Evolutionary conservation across 92 coral and sea anemone genomes (phyloP).

Genomic region (Desmophyllum pertusum): DNA sequence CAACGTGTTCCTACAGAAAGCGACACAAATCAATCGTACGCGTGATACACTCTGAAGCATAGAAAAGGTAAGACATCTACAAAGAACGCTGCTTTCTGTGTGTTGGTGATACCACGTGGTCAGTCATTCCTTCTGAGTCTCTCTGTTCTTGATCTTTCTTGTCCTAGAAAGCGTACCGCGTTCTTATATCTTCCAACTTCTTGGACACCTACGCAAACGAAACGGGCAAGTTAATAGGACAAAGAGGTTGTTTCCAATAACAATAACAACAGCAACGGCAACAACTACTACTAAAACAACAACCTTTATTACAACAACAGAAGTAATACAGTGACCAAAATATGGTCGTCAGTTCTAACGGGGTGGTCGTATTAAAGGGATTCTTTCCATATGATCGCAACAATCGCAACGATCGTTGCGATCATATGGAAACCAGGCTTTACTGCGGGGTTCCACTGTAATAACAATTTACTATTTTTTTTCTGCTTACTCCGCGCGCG

Average conservation of each 20-base stretch:
- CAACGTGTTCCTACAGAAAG: not conserved
- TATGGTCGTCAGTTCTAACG: too few species aligned
- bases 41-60: not conserved
- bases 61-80: not conserved
- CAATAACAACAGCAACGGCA: not conserved
- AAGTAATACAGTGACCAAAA: too few species aligned
- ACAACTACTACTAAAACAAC: too few species aligned
- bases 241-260: not conserved
- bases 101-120: not conserved
- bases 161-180: slow-evolving; percentile 91
- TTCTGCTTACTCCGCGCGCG: too few species aligned
- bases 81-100: not conserved
- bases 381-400: too few species aligned
- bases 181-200: slow-evolving; percentile 94
- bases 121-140: not conserved
- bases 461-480: too few species aligned
- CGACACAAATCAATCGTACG: not conserved
- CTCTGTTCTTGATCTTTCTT: not conserved
- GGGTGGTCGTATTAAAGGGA: too few species aligned
- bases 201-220: slow-evolving; percentile 79
- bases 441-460: too few species aligned
- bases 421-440: too few species aligned
- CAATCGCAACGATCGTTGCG: too few species aligned
- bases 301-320: too few species aligned
- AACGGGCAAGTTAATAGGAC: not conserved